Percentiles rank a stretch among this genome's conserved stretches.
Evolutionary conservation across 2,888 invertebrate genomes (phyloP).

Genomic region (Acronicta psi): DNA sequence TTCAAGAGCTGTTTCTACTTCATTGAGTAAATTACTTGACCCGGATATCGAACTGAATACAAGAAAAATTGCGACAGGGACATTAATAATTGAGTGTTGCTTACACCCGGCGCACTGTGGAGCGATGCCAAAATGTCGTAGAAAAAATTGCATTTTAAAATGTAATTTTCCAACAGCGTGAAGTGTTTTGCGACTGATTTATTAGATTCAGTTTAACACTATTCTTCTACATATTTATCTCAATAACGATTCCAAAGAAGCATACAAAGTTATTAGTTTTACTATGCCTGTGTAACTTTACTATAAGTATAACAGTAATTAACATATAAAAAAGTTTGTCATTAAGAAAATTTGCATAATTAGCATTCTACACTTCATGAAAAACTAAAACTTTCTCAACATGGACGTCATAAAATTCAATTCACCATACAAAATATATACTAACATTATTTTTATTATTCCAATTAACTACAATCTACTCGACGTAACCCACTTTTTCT

Average conservation of each 20-base stretch:
- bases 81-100: constrained; percentile 49
- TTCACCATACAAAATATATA: too few species aligned
- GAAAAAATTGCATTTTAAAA: constrained; percentile 37
- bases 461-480: background rate
- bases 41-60: constrained; percentile 24
- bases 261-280: too few species aligned
- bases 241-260: too few species aligned
- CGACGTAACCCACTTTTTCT: constrained; percentile 10
- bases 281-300: too few species aligned
- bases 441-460: too few species aligned
- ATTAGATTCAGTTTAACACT: background rate
- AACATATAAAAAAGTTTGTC: too few species aligned
- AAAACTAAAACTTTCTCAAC: too few species aligned
- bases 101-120: constrained; percentile 52
- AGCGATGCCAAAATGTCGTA: constrained; percentile 48
- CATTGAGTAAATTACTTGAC: constrained; percentile 17
- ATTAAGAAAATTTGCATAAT: too few species aligned
- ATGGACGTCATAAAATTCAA: too few species aligned
- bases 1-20: constrained; percentile 8
- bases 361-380: too few species aligned
- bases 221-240: background rate
- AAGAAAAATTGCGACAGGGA: constrained; percentile 38
- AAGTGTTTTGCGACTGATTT: constrained; percentile 23
- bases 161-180: constrained; percentile 3
- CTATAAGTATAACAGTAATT: too few species aligned